Conservation (phyloP, 2,113 vertebrate genomes). For the Numida meleagris region DNA sequence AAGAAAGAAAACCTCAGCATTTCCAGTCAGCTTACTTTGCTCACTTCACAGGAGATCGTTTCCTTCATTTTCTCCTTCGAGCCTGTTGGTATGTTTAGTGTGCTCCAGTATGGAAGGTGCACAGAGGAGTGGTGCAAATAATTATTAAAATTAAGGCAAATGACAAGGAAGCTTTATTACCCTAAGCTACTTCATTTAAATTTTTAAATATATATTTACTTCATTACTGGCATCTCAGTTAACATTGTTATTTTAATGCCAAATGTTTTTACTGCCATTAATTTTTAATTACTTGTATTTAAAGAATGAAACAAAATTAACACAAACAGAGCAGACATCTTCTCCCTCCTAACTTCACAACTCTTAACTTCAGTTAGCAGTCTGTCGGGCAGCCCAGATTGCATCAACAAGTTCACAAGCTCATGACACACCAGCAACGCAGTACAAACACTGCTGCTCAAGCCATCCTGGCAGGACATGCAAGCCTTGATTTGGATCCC, state of each 20-base stretch:
- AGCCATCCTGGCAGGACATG: conserved; percentile 30
- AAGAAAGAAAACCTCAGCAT: not conserved
- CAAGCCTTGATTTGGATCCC: conserved; percentile 38
- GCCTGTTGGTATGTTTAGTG: not conserved
- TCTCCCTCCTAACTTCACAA: not conserved
- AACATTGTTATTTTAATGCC: not conserved
- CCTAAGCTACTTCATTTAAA: not conserved
- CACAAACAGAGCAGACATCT: not conserved
- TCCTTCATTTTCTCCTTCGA: not conserved
- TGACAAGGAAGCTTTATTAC: not conserved
- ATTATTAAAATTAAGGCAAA: not conserved
- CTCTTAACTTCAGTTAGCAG: not conserved
- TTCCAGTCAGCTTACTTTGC: not conserved
- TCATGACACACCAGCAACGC: conserved; percentile 20
- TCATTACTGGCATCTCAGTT: not conserved
- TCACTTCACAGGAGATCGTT: not conserved
- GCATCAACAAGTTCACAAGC: conserved; percentile 39
- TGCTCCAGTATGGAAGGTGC: not conserved
- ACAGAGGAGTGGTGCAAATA: not conserved
- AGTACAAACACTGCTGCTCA: conserved; percentile 19
- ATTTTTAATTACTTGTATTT: not conserved
- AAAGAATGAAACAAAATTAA: not conserved
- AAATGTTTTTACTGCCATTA: not conserved
- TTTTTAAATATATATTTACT: not conserved
- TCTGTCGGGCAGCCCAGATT: conserved; percentile 41